These are phyloP conservation scores for Rhynchotus rufescens DNA, from an alignment of 2,797 vertebrate species.

Conservation along the genomic window DNA sequence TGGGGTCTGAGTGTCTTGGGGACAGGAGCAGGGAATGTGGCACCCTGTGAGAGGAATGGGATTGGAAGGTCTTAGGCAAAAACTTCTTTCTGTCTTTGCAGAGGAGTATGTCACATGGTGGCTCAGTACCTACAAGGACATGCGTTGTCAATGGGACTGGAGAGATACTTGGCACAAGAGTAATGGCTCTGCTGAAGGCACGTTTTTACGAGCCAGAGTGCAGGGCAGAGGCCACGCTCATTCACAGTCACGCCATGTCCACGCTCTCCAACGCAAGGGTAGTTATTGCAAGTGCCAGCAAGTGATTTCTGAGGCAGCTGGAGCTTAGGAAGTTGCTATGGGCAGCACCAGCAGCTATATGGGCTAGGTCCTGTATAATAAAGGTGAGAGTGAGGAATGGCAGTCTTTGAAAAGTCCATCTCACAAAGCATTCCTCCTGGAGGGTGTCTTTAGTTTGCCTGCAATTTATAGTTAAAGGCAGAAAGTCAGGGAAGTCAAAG, in stretches of 20 bases:
- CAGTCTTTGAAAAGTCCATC: background rate
- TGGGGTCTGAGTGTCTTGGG: background rate
- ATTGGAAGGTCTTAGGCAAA: background rate
- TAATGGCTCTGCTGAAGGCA: background rate
- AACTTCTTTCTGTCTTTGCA: background rate
- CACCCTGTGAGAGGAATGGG: background rate
- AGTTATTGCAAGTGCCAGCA: background rate
- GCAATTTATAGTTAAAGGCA: background rate
- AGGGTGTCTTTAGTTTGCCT: background rate
- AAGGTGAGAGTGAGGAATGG: background rate
- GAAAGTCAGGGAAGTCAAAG: background rate
- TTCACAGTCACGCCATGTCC: too few species aligned
- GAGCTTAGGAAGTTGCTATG: background rate
- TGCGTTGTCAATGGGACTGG: background rate
- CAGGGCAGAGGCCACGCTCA: background rate
- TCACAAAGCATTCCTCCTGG: background rate
- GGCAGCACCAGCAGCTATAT: background rate
- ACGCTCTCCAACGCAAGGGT: too few species aligned
- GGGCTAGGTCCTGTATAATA: background rate
- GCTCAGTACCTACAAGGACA: background rate
- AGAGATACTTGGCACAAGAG: background rate
- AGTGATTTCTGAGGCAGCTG: background rate
- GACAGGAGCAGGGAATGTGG: background rate
- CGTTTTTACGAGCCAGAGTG: background rate
- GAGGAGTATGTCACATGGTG: background rate